phyloP scores from a whole-genome alignment of 2,797 vertebrate species.

The Luscinia megarhynchos region DNA sequence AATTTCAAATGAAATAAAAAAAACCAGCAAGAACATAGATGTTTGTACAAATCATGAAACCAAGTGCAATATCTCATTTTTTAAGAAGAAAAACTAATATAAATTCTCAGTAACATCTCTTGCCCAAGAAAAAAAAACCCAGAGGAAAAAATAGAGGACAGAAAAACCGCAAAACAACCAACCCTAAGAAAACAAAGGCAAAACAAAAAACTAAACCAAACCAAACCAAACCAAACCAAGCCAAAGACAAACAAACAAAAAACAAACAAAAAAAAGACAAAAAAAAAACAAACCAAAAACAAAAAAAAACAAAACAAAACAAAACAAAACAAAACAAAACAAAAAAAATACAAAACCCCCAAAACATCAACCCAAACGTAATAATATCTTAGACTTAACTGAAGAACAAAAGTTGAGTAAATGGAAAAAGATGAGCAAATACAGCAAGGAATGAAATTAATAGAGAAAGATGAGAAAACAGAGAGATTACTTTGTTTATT shows the following conservation, averaged over 20 bases:
- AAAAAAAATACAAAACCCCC: background rate
- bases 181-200: too few species aligned
- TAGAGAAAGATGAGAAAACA: background rate
- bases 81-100: background rate
- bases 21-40: background rate
- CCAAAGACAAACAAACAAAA: too few species aligned
- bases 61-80: fast-evolving
- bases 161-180: fast-evolving
- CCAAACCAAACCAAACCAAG: too few species aligned
- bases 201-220: too few species aligned
- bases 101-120: background rate
- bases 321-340: too few species aligned
- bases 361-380: background rate
- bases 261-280: too few species aligned
- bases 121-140: background rate
- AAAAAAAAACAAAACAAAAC: too few species aligned
- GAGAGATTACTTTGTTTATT: background rate
- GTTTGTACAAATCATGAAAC: background rate
- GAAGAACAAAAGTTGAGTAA: background rate
- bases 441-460: background rate
- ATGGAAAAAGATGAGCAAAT: background rate
- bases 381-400: background rate
- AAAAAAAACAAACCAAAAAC: too few species aligned
- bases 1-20: background rate
- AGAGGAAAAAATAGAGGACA: background rate